Evolutionary conservation across 2,888 invertebrate genomes (phyloP).

Genomic region (Opisthograptis luteolata): DNA sequence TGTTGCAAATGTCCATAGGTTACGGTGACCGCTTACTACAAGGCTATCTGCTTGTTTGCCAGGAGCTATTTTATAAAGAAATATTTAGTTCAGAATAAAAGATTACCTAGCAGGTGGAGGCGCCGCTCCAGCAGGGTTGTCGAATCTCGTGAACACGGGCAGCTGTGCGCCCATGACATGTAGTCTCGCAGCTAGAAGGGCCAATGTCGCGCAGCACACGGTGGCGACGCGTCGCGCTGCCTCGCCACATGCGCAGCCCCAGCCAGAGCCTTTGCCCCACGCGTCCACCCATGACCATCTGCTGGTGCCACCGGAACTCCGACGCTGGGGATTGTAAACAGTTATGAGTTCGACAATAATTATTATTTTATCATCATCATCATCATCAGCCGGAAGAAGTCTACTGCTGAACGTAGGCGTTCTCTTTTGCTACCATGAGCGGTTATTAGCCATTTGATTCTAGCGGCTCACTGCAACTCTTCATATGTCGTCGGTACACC

Average conservation of each 20-base stretch:
- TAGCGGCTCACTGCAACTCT: too few species aligned
- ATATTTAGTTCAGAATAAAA: too few species aligned
- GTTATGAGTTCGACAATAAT: neutral
- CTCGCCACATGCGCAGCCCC: constrained; percentile 83
- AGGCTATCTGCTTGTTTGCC: too few species aligned
- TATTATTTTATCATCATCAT: too few species aligned
- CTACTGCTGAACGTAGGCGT: too few species aligned
- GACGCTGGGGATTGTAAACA: constrained; percentile 53
- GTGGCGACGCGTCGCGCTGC: constrained; percentile 91
- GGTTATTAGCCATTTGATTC: too few species aligned
- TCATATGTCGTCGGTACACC: too few species aligned
- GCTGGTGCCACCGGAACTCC: constrained; percentile 56
- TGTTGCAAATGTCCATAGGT: too few species aligned
- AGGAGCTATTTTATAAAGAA: too few species aligned
- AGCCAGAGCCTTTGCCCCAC: constrained; percentile 74
- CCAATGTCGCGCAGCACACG: constrained; percentile 91
- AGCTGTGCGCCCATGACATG: constrained; percentile 98
- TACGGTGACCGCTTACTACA: too few species aligned
- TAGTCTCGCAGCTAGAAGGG: constrained; percentile 92
- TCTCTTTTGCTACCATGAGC: too few species aligned
- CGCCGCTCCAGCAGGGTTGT: constrained; percentile 98
- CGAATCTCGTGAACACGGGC: constrained; percentile 98
- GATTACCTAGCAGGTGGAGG: constrained; percentile 86
- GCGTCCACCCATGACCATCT: constrained; percentile 76
- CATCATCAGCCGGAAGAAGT: too few species aligned